A percentile compares a stretch with the other conserved stretches of the same genome.
Conservation (phyloP, 2,888 invertebrate genomes). For the Cylindroiulus punctatus region DNA sequence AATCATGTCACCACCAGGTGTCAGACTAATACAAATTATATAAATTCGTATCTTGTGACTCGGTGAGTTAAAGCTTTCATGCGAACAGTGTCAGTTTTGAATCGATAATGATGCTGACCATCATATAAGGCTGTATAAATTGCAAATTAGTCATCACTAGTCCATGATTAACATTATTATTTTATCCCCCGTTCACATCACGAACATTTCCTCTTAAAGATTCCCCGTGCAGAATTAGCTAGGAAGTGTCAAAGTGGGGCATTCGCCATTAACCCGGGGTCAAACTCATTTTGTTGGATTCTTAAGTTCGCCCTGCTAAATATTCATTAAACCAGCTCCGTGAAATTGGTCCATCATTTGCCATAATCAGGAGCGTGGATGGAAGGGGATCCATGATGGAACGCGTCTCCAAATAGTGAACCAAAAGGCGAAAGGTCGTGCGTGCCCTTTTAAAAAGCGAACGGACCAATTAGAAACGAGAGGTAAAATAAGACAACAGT, state of each 20-base stretch:
- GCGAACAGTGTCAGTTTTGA: no score
- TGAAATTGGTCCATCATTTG: not conserved
- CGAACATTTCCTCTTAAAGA: no score
- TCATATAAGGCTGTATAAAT: no score
- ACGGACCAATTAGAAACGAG: slow-evolving; percentile 22
- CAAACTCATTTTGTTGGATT: not conserved
- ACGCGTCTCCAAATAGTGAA: not conserved
- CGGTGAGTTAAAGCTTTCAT: no score
- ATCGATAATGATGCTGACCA: no score
- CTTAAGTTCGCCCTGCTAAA: not conserved
- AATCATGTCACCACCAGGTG: no score
- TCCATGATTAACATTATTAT: no score
- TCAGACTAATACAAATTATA: no score
- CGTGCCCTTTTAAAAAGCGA: not conserved
- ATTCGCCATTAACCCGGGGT: not conserved
- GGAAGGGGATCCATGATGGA: not conserved
- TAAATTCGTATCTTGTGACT: no score
- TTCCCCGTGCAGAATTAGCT: not conserved
- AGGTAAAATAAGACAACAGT: not conserved
- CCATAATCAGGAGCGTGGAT: not conserved
- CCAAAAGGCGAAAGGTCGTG: not conserved
- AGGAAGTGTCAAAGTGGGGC: not conserved
- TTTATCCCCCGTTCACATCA: not conserved
- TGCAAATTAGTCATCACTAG: no score
- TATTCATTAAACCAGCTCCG: slow-evolving; percentile 30